These are phyloP conservation scores for Branchinecta sandiegonensis DNA, from an alignment of 2,888 invertebrate species.

Conservation along the genomic window DNA sequence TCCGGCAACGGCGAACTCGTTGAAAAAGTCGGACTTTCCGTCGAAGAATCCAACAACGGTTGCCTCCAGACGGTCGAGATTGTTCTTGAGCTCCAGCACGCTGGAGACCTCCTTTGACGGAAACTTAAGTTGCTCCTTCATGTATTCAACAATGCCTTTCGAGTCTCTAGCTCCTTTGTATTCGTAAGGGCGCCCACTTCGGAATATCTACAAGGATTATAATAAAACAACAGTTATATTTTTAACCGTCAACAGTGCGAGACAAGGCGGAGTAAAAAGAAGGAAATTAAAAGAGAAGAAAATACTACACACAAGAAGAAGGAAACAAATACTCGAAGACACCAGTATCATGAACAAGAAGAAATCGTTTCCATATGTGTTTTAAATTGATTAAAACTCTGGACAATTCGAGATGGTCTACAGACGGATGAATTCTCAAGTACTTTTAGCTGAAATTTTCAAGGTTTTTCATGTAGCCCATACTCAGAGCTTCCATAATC, in stretches of 20 bases:
- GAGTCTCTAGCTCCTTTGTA: slow-evolving; percentile 39
- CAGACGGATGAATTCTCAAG: too few relatives aligned
- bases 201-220: slow-evolving; percentile 28
- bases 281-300: not conserved
- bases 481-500: too few relatives aligned
- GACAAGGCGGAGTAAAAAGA: too few relatives aligned
- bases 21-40: slow-evolving; percentile 34
- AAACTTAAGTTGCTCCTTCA: slow-evolving; percentile 38
- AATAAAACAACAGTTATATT: not conserved
- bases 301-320: not conserved
- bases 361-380: too few relatives aligned
- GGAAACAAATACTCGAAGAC: slow-evolving; percentile 28
- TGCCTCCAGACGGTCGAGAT: slow-evolving; percentile 35
- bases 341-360: too few relatives aligned
- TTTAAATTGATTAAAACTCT: too few relatives aligned
- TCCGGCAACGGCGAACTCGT: slow-evolving; percentile 37
- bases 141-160: slow-evolving; percentile 38
- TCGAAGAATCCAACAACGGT: slow-evolving; percentile 41
- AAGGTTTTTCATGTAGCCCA: too few relatives aligned
- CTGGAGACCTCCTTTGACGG: slow-evolving; percentile 33
- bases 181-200: slow-evolving; percentile 38
- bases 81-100: slow-evolving; percentile 33
- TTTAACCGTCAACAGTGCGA: not conserved
- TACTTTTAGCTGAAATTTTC: too few relatives aligned
- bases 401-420: too few relatives aligned